Evolutionary conservation across 2,888 invertebrate species (phyloP).

Genomic region (Julus scandinavius): DNA sequence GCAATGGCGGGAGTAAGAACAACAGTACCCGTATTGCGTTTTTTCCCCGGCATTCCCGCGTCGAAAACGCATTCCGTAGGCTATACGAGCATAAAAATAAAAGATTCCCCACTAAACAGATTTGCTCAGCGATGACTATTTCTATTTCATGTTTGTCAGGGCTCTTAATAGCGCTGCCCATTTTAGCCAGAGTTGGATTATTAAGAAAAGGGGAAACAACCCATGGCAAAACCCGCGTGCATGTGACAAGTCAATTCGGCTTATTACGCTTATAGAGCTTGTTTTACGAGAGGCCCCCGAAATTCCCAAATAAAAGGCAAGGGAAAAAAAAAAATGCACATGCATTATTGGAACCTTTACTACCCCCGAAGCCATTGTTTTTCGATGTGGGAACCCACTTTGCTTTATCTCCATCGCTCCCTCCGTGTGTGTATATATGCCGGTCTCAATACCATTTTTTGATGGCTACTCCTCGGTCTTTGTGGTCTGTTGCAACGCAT

Average conservation of each 20-base stretch:
- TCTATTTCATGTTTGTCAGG: constrained; percentile 20
- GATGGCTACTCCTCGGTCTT: constrained; percentile 10
- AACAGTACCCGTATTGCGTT: not conserved
- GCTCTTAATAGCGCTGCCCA: not conserved
- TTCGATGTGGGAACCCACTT: not conserved
- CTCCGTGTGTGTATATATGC: not conserved
- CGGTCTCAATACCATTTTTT: not conserved
- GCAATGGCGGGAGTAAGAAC: not conserved
- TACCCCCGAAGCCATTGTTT: constrained; percentile 2
- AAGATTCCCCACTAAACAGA: constrained; percentile 12
- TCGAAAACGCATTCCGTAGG: not conserved
- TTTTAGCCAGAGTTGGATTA: constrained; percentile 13
- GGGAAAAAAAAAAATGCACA: not conserved
- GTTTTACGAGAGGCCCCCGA: not conserved
- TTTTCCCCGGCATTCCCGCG: not conserved
- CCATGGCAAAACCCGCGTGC: not conserved
- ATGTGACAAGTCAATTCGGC: not conserved
- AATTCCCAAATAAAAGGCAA: constrained; percentile 1
- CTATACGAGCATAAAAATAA: not conserved
- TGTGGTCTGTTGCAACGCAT: constrained; percentile 24
- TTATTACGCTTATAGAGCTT: not conserved
- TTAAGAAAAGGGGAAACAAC: not conserved
- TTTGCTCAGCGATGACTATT: constrained; percentile 13
- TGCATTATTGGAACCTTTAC: not conserved
- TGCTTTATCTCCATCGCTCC: not conserved